Evolutionary conservation across 2,888 invertebrate genomes (phyloP).

Genomic region (Notodonta ziczac): DNA sequence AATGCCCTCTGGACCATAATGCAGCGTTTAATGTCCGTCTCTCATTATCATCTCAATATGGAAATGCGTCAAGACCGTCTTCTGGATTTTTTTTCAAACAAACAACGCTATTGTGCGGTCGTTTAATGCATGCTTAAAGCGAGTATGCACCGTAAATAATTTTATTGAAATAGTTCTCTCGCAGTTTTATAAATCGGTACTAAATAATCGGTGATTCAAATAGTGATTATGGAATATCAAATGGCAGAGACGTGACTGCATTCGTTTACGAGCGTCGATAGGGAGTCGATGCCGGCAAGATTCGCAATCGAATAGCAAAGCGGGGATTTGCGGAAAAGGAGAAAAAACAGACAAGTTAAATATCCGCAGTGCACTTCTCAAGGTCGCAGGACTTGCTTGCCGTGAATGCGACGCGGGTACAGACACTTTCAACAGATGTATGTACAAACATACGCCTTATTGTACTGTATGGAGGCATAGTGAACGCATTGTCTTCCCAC

Average conservation of each 20-base stretch:
- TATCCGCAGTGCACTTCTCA: conserved; percentile 70
- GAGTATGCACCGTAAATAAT: conserved; percentile 20
- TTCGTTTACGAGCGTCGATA: conserved; percentile 25
- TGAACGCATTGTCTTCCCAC: conserved; percentile 42
- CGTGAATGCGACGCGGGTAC: conserved; percentile 63
- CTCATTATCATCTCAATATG: conserved; percentile 59
- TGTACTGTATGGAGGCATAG: conserved; percentile 34
- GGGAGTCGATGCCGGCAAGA: conserved; percentile 30
- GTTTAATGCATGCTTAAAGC: conserved; percentile 9
- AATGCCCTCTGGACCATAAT: conserved; percentile 75
- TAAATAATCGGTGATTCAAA: conserved; percentile 12
- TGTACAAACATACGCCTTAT: conserved; percentile 49
- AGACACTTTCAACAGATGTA: conserved; percentile 67
- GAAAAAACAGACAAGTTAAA: conserved; percentile 70
- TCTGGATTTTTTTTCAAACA: conserved; percentile 15
- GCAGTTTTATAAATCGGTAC: background rate
- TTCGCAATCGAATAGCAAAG: conserved; percentile 48
- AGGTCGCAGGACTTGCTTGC: conserved; percentile 75
- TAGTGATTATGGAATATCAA: conserved; percentile 28
- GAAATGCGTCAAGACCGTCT: conserved; percentile 41
- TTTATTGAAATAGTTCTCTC: background rate
- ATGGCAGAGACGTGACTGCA: conserved; percentile 46
- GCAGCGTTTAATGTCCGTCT: conserved; percentile 67
- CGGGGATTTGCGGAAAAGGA: conserved; percentile 72
- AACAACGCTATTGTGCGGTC: conserved; percentile 13